Base-by-base conservation (phyloP, 2,113 vertebrate genomes). In the Sceloporus tristichus region DNA sequence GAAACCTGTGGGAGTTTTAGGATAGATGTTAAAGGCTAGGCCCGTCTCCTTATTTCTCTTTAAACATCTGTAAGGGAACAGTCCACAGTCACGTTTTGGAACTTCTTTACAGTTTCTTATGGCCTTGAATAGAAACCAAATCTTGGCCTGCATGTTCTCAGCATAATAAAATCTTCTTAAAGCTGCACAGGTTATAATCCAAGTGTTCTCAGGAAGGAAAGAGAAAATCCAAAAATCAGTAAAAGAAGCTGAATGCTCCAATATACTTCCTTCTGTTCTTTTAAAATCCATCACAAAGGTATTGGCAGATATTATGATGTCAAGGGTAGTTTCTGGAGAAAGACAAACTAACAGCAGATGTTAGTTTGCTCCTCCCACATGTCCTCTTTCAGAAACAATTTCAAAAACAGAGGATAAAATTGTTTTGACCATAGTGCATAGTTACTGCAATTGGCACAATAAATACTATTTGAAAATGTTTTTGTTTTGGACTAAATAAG, bases 321-420 rank as follows among this genome's bases (percentile, higher is more conserved):
- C 53, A 85, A 87, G 88, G 86, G 65, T 65, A 40, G 62, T 89
- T 87, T 18, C 16, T 81, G 66, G 82, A 92, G 80, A 92, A 53
- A 0, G 0, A 84, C 65, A 78, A 53, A 11, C 2, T 21, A 74
- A 0, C 18, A 73, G 27, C 75, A 66, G 27, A 27, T 92, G 48
- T 90, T 87, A 34, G 34, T 34, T 34, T 34, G 9, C 14, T 85
- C 76, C 65, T 19, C 18, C 85, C 29, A 73, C 10, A 80, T 71
- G 59, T 1, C 34, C 11, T 27, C 83, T 90, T 83, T 86, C 10
- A 71, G 65, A 7, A 48, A 65, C 56, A 25, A 27, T 89, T 21
- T 79, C 82, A 79, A 66, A 85, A 92, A 74, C 18, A 29, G 21
- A 54, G 85, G 68, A 29, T 78, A 74, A 42, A 88, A 79, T 82